A percentile compares a stretch with the other conserved stretches of the same genome.
These are phyloP conservation scores for Lytechinus pictus DNA, from an alignment of 35 echinoderm and acorn worm genomes.

Conservation along the genomic window DNA sequence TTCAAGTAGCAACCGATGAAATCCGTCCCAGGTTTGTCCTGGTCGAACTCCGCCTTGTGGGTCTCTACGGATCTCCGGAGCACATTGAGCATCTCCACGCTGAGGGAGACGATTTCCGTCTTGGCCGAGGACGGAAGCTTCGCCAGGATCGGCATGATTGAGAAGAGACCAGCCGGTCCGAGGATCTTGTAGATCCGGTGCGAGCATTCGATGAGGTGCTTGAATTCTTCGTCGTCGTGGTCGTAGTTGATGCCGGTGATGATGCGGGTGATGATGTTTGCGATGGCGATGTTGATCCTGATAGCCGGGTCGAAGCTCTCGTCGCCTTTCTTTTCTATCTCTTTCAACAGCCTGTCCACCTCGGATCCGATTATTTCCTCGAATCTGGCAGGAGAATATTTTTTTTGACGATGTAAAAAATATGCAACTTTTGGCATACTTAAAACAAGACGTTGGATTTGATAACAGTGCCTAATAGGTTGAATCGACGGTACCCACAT, in stretches of 20 bases:
- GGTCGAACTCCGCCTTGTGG: neutral
- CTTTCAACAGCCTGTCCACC: neutral
- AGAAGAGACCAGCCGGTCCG: neutral
- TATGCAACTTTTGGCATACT: no score
- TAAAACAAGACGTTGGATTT: no score
- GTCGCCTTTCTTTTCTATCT: neutral
- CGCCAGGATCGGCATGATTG: neutral
- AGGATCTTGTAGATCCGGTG: neutral
- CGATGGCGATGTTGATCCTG: neutral
- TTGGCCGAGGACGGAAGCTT: neutral
- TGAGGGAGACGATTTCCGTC: neutral
- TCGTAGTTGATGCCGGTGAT: constrained; percentile 8
- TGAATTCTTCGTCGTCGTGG: neutral
- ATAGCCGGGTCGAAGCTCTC: neutral
- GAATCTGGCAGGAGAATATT: neutral
- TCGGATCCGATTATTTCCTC: neutral
- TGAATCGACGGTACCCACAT: no score
- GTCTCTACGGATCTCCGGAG: neutral
- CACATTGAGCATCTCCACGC: neutral
- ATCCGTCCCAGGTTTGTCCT: neutral
- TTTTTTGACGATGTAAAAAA: neutral
- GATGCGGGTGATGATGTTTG: constrained; percentile 13
- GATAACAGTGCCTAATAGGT: no score
- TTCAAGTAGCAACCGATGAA: neutral
- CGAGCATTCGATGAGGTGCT: constrained; percentile 1